These are phyloP conservation scores for Heloderma charlesbogerti DNA, from an alignment of 2,113 vertebrate species.

Conservation along the genomic window DNA sequence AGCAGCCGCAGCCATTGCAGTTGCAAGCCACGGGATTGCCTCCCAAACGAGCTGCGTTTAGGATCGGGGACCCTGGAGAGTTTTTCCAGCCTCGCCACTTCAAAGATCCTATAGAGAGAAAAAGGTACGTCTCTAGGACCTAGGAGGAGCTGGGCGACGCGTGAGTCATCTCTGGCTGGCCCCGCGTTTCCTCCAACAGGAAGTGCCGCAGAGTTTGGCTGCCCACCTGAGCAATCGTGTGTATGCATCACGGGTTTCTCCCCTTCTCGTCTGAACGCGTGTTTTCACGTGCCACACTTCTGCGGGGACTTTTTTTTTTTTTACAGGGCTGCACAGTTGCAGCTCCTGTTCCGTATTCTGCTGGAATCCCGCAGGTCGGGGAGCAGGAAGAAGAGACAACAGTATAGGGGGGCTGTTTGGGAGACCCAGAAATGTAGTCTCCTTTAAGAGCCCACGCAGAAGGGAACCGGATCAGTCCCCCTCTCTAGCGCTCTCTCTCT, in stretches of 20 bases:
- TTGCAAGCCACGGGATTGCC: background rate
- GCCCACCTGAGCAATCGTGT: background rate
- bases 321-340: background rate
- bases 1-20: background rate
- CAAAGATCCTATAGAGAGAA: background rate
- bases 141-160: background rate
- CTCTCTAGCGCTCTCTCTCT: no score
- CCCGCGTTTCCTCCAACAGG: slow-evolving; percentile 7
- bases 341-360: background rate
- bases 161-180: background rate
- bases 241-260: background rate
- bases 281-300: background rate
- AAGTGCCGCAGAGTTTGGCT: background rate
- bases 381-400: background rate
- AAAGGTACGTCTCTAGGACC: slow-evolving; percentile 5
- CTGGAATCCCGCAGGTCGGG: background rate
- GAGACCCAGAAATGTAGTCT: background rate
- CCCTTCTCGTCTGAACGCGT: background rate
- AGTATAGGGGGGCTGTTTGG: background rate
- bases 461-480: background rate
- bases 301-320: background rate
- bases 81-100: background rate
- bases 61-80: background rate
- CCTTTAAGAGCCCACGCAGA: background rate
- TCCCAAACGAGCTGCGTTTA: background rate